These are phyloP conservation scores for Cantharis flavilabris DNA, from an alignment of 2,888 invertebrate genomes.

Conservation along the genomic window DNA sequence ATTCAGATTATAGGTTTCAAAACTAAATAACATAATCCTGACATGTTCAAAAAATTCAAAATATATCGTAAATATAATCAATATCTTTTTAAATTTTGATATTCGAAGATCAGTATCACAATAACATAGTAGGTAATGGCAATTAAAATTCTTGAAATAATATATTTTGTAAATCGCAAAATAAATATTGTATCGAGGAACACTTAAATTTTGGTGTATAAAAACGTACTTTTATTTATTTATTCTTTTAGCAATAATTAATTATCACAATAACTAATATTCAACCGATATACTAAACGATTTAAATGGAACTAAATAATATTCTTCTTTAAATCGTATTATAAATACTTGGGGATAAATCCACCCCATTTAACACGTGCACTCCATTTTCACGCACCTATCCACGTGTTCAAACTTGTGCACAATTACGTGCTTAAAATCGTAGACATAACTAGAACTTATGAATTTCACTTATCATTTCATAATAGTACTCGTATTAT, in stretches of 20 bases:
- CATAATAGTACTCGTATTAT: not conserved
- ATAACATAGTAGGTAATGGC: not conserved
- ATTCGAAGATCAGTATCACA: not conserved
- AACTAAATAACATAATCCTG: not conserved
- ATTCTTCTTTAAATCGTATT: not conserved
- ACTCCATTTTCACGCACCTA: slow-evolving; percentile 47
- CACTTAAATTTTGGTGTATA: not conserved
- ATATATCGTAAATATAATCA: not conserved
- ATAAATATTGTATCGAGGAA: not conserved
- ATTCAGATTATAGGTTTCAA: not conserved
- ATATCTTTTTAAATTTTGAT: not conserved
- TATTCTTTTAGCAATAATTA: not conserved
- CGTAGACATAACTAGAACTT: not conserved
- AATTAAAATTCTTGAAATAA: not conserved
- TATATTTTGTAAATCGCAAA: not conserved
- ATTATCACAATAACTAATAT: not conserved
- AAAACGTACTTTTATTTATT: not conserved
- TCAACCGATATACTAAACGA: not conserved
- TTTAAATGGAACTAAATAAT: not conserved
- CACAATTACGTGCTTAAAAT: slow-evolving; percentile 45
- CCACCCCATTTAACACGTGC: slow-evolving; percentile 57
- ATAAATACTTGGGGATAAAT: slow-evolving; percentile 46
- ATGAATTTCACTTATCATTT: not conserved
- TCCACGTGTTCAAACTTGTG: slow-evolving; percentile 56
- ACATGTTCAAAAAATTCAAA: not conserved